phyloP scores from a whole-genome alignment of 2,797 vertebrate species.

The Rhabdomys pumilio region DNA sequence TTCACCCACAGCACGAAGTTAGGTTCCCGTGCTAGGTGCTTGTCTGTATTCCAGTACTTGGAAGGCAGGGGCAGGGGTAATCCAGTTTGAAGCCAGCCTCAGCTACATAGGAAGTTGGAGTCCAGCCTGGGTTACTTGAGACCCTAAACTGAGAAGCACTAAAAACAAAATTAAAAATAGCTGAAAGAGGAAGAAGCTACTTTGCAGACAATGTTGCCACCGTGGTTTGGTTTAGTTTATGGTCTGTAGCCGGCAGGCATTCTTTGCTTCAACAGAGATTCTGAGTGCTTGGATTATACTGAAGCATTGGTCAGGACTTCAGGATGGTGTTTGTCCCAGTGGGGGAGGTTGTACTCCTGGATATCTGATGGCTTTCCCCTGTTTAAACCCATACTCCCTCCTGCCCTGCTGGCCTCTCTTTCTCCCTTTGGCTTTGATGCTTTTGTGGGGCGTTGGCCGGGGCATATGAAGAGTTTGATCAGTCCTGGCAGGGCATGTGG shows the following conservation, averaged over 20 bases:
- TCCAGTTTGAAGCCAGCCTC: not conserved
- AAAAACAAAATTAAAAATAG: not conserved
- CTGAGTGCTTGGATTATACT: not conserved
- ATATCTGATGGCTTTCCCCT: not conserved
- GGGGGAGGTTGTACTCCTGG: not conserved
- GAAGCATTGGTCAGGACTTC: not conserved
- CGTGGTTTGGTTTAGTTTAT: not conserved
- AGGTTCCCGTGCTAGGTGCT: not conserved
- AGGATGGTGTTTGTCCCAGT: not conserved
- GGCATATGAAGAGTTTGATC: not conserved
- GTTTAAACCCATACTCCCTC: accelerated
- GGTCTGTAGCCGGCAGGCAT: not conserved
- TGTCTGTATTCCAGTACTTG: not conserved
- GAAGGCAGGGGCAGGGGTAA: not conserved
- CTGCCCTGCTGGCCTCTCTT: not conserved
- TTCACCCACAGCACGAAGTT: not conserved
- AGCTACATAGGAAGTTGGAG: not conserved
- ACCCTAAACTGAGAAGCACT: not conserved
- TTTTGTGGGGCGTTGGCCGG: not conserved
- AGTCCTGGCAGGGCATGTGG: not conserved
- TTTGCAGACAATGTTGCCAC: not conserved
- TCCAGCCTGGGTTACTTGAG: not conserved
- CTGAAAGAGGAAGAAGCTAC: not conserved
- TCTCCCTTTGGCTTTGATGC: not conserved
- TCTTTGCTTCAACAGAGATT: not conserved